Percentiles rank a stretch among this genome's conserved stretches.
These are phyloP conservation scores for Chrysopilus asiliformis DNA, from an alignment of 2,888 invertebrate genomes.

Conservation along the genomic window DNA sequence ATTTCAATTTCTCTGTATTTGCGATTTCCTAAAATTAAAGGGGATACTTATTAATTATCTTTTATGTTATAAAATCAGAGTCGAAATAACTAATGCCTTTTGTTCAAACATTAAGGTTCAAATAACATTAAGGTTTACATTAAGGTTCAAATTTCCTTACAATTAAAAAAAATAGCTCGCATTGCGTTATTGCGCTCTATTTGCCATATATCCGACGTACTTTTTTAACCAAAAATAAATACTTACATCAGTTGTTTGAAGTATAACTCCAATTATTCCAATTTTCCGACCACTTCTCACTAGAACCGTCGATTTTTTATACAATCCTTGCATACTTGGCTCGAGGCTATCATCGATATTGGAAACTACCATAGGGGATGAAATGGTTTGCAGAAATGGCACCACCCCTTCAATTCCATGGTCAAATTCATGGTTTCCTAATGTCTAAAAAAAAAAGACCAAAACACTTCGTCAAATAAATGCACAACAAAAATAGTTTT, in stretches of 20 bases:
- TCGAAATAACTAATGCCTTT: no score
- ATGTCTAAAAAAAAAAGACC: slow-evolving; percentile 52
- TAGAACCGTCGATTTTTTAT: slow-evolving; percentile 50
- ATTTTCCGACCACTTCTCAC: slow-evolving; percentile 49
- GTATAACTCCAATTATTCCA: slow-evolving; percentile 66
- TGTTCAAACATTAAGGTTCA: no score
- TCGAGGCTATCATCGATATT: slow-evolving; percentile 61
- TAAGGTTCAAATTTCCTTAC: no score
- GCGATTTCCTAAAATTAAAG: slow-evolving; percentile 43
- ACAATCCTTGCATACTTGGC: slow-evolving; percentile 46
- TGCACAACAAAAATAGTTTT: not conserved
- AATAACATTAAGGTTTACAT: no score
- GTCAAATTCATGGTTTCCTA: slow-evolving; percentile 84
- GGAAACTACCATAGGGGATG: slow-evolving; percentile 55
- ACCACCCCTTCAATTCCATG: slow-evolving; percentile 55
- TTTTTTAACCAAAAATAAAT: not conserved
- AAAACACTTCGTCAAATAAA: no score
- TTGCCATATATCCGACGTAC: no score
- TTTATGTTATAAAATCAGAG: no score
- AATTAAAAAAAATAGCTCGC: no score
- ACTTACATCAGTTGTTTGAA: slow-evolving; percentile 49
- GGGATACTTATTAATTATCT: not conserved
- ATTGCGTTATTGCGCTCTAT: no score
- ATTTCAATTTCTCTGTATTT: slow-evolving; percentile 49
- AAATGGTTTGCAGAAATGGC: slow-evolving; percentile 50